These are phyloP conservation scores for Ahaetulla prasina DNA, from an alignment of 2,113 vertebrate genomes.

Conservation along the genomic window DNA sequence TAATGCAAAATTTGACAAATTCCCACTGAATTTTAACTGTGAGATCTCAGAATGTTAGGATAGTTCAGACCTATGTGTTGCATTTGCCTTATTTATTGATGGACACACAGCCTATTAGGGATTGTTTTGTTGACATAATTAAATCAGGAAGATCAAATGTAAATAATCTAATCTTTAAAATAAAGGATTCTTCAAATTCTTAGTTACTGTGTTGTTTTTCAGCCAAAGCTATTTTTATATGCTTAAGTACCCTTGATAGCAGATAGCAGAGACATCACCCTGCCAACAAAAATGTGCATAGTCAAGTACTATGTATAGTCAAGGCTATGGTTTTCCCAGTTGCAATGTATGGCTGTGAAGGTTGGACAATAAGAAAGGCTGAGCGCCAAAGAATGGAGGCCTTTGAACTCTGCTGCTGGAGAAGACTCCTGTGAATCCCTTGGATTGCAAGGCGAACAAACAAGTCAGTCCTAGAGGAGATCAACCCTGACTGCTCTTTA, in stretches of 20 bases:
- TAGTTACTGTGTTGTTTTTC: neutral
- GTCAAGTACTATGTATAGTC: no score
- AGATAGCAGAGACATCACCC: no score
- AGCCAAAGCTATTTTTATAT: neutral
- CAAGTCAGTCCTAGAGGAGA: no score
- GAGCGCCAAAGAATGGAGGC: no score
- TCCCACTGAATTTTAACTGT: neutral
- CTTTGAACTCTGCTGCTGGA: no score
- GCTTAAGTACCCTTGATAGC: neutral
- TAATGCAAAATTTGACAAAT: neutral
- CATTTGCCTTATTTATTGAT: neutral
- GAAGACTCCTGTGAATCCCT: no score
- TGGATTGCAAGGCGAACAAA: no score
- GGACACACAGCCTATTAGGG: accelerated
- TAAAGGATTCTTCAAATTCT: neutral
- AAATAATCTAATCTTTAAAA: neutral
- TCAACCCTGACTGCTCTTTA: no score
- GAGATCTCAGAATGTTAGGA: neutral
- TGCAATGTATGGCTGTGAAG: no score
- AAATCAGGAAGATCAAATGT: neutral
- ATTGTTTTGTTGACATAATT: neutral
- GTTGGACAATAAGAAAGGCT: no score
- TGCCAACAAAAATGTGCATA: no score
- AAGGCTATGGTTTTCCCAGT: no score
- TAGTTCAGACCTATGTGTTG: neutral